Percentiles rank a stretch among this genome's conserved stretches.
These are phyloP conservation scores for Ceriagrion tenellum DNA, from an alignment of 2,888 invertebrate genomes.

Conservation along the genomic window DNA sequence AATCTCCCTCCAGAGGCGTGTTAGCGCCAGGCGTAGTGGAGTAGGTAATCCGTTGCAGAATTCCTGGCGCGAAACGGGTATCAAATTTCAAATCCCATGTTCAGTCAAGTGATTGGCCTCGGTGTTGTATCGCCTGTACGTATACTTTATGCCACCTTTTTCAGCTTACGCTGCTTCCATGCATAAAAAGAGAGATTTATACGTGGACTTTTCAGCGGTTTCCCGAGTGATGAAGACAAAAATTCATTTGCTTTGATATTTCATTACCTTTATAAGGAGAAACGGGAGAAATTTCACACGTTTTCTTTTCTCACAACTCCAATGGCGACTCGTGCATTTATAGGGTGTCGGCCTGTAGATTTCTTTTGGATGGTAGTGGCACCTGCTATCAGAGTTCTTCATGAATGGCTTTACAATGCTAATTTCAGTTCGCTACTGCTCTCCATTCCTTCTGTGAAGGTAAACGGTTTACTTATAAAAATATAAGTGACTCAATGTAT, in stretches of 20 bases:
- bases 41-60: neutral
- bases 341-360: no score
- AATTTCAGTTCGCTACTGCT: no score
- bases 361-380: no score
- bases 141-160: neutral
- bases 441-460: no score
- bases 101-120: neutral
- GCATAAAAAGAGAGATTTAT: neutral
- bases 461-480: no score
- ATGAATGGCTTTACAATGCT: no score
- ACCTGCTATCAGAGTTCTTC: no score
- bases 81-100: neutral
- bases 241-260: neutral
- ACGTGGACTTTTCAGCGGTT: neutral
- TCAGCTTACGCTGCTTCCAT: neutral
- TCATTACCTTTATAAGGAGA: neutral
- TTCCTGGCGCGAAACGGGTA: neutral
- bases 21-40: neutral
- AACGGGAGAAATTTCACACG: neutral
- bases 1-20: neutral
- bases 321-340: neutral
- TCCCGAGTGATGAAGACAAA: neutral
- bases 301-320: neutral
- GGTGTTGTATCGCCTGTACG: neutral
- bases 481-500: no score